Base-by-base conservation (phyloP, 1,140 invertebrate genomes). In the Drosophila littoralis region DNA sequence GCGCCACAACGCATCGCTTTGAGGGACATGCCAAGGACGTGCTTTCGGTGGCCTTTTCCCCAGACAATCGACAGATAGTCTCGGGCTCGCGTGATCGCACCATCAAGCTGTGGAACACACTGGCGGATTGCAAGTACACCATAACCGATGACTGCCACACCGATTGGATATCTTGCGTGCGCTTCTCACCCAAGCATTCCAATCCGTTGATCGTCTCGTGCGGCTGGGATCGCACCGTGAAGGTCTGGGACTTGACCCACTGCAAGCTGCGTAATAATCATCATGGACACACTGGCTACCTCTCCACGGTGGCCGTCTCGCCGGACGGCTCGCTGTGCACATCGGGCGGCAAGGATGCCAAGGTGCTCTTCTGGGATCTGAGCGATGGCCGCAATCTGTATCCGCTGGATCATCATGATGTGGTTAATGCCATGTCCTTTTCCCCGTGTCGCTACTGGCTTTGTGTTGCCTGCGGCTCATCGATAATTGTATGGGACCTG, bases 11-110 rank as follows among this genome's bases (percentile, higher is more conserved):
- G 12, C 95, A 97, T 89, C 96, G 98, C 86, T 99, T 99, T 92
- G 97, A 98, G 94, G 98, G 98, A 92, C 99, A 99, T 94, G 98
- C 97, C 77, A 99, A 99, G 95, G 98, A 99, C 95, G 98, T 99
- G n/a, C 93, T 99, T 79, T 99, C 98, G 78, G 99, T 99, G 75
- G 98, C 98, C 7, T 99, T 99, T 93, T 99, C 98, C 35, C 97
- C 98, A 83, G 98, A 99, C 93, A 99, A 99, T 93, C 95, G 98
- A 93, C 98, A 99, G 94, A 99, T 99, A 93, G 98, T 99, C 4
- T 99, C 98, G 91, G 98, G 98, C 32, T 99, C 98, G 32, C 95
- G 99, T 36, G 98, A 99, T 94, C 98, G 98, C 92, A 98, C 98
- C 54, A 99, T 99, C 93, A 99, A 99, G 93, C 93, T 99, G 90